Evolutionary conservation across 2,797 vertebrate species (phyloP).

Genomic region (Tokudaia tokunoshimensis): DNA sequence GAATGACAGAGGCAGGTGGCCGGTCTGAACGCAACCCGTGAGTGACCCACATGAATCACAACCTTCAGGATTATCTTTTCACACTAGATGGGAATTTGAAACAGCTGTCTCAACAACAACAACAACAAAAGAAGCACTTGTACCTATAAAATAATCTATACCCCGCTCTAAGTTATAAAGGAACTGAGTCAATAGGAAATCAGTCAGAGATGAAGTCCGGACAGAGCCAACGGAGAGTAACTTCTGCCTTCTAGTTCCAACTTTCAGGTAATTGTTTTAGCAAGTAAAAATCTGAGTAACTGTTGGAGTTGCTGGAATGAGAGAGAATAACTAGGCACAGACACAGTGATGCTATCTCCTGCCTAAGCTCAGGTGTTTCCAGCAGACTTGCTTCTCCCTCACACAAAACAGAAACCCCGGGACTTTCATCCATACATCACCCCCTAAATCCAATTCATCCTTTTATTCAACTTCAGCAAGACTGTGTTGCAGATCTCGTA

Average conservation of each 20-base stretch:
- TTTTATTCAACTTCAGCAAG: not conserved
- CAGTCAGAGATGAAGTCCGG: not conserved
- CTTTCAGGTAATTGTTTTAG: not conserved
- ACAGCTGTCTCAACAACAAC: not conserved
- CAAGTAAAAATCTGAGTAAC: constrained; percentile 16
- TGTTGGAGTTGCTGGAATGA: not conserved
- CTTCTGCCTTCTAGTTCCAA: not conserved
- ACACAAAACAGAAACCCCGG: not conserved
- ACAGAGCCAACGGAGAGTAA: not conserved
- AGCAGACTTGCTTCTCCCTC: not conserved
- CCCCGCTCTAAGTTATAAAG: not conserved
- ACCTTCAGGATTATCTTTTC: constrained; percentile 18
- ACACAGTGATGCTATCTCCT: not conserved
- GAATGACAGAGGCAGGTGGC: not conserved
- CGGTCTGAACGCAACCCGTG: not conserved
- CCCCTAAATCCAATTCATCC: not conserved
- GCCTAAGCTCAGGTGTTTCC: not conserved
- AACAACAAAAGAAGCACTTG: not conserved
- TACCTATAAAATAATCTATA: not conserved
- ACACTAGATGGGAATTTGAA: not conserved
- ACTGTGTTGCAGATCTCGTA: not conserved
- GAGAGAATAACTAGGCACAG: not conserved
- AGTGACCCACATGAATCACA: not conserved
- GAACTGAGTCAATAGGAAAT: not conserved
- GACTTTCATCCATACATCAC: not conserved